Conservation (phyloP, 2,113 vertebrate species). For the Cnemophilus loriae region DNA sequence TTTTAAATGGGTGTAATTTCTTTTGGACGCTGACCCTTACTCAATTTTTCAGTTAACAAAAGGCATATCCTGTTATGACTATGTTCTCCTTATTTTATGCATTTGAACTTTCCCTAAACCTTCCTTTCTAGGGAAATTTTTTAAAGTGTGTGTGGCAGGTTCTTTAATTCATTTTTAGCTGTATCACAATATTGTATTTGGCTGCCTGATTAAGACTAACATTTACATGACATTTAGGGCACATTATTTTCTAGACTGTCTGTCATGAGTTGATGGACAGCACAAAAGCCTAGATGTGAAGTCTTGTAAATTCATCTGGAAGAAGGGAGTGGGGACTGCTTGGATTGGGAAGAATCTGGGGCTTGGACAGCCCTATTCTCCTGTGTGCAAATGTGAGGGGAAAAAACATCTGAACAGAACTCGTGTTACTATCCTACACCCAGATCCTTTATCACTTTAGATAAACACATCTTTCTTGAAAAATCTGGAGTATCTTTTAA, state of each 20-base stretch:
- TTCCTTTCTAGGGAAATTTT: conserved; percentile 19
- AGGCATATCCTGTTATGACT: conserved; percentile 33
- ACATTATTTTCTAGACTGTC: conserved; percentile 51
- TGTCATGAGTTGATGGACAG: conserved; percentile 47
- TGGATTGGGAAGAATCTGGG: background rate
- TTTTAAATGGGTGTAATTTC: background rate
- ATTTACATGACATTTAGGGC: conserved; percentile 60
- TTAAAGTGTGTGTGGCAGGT: background rate
- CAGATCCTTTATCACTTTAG: background rate
- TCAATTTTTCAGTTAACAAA: conserved; percentile 14
- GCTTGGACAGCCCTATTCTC: background rate
- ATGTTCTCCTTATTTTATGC: background rate
- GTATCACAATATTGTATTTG: conserved; percentile 62
- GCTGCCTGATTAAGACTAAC: conserved; percentile 52
- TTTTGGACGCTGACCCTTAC: background rate
- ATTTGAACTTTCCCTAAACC: conserved; percentile 50
- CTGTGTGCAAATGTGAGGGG: background rate
- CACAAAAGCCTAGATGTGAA: conserved; percentile 28
- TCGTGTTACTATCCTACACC: background rate
- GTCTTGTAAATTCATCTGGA: conserved; percentile 19
- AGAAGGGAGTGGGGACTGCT: background rate
- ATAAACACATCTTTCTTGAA: background rate
- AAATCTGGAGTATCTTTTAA: background rate
- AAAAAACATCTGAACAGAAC: background rate
- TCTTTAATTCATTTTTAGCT: conserved; percentile 63